Evolutionary conservation across 2,113 vertebrate genomes (phyloP).

Genomic region (Nesoenas mayeri): DNA sequence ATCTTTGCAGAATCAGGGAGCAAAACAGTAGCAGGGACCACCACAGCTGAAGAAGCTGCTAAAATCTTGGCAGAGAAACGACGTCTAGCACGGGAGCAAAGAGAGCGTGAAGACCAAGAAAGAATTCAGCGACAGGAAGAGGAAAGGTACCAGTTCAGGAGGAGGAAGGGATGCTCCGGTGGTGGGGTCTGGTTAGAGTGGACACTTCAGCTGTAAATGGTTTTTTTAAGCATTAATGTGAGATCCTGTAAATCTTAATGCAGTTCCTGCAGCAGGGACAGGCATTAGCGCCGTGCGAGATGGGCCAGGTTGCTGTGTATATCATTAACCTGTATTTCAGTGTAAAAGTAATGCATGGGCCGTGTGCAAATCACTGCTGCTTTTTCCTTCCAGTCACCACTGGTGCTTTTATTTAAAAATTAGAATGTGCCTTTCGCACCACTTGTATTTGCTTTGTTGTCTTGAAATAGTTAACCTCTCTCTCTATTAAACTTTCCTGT

Average conservation of each 20-base stretch:
- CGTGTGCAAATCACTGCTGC: neutral
- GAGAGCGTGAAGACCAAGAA: constrained; percentile 83
- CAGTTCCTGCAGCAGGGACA: neutral
- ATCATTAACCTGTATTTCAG: neutral
- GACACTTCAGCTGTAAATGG: neutral
- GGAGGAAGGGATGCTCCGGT: neutral
- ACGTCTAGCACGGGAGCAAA: constrained; percentile 85
- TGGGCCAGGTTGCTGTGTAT: neutral
- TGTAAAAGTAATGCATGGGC: neutral
- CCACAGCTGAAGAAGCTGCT: constrained; percentile 84
- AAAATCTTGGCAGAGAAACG: constrained; percentile 89
- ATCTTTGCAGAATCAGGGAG: constrained; percentile 70
- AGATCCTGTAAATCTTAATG: neutral
- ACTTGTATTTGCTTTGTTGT: neutral
- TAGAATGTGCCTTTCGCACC: neutral
- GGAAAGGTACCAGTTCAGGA: constrained; percentile 75
- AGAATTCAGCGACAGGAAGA: constrained; percentile 81
- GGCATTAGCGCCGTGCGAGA: neutral
- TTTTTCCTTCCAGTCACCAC: neutral
- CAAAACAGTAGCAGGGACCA: constrained; percentile 78
- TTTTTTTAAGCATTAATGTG: neutral
- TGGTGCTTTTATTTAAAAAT: neutral
- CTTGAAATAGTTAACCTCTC: neutral
- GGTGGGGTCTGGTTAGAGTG: neutral
- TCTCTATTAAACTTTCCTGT: neutral